phyloP scores from a whole-genome alignment of 2,888 invertebrate species.

The Sceliomorpha sp. region DNA sequence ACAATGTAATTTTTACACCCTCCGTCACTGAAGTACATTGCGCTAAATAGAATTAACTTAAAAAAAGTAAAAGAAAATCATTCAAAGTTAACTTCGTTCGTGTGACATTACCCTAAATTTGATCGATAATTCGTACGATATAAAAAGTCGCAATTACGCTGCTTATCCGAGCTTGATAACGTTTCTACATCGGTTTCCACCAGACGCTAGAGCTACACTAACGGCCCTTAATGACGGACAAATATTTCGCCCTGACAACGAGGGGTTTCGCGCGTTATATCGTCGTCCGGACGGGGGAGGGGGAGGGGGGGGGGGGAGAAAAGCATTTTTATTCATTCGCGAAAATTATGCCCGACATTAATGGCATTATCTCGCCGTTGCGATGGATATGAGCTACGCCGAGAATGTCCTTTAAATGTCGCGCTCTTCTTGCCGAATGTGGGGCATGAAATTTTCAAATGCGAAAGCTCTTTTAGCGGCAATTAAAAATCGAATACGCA shows the following conservation, averaged over 20 bases:
- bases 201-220: constrained; percentile 24
- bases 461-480: constrained; percentile 30
- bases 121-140: too few species aligned
- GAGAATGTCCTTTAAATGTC: constrained; percentile 58
- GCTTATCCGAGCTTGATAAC: constrained; percentile 27
- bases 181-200: constrained; percentile 28
- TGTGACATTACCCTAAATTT: too few species aligned
- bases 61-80: too few species aligned
- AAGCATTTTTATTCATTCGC: constrained; percentile 47
- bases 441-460: constrained; percentile 37
- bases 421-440: constrained; percentile 40
- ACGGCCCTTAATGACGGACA: constrained; percentile 43
- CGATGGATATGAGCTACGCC: constrained; percentile 37
- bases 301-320: constrained; percentile 20
- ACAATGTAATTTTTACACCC: too few species aligned
- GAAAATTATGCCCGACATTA: constrained; percentile 52
- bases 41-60: too few species aligned
- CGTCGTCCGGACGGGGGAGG: too few species aligned
- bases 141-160: constrained; percentile 22
- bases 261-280: constrained; percentile 42
- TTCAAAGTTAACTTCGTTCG: too few species aligned
- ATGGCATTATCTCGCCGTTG: constrained; percentile 47
- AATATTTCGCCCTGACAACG: constrained; percentile 52
- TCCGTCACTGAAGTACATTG: too few species aligned
- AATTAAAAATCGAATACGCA: constrained; percentile 44